Percentiles rank a stretch among this genome's conserved stretches.
Conservation (phyloP, 2,113 vertebrate species). For the Rynchops niger region DNA sequence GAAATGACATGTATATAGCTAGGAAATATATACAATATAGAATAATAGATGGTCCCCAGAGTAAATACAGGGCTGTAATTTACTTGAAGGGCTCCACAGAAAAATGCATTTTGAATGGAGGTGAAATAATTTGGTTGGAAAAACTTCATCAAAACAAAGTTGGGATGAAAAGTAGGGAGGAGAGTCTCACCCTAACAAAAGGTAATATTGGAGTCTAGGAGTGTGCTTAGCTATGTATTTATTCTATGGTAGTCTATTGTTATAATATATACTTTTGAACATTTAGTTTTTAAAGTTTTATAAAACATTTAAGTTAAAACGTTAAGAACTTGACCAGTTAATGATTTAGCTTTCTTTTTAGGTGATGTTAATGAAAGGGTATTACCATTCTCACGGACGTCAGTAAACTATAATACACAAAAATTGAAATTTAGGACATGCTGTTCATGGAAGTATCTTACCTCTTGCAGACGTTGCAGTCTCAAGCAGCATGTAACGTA, state of each 20-base stretch:
- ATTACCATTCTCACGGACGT: constrained; percentile 13
- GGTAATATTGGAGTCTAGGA: not conserved
- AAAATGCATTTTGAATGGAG: not conserved
- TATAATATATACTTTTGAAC: constrained; percentile 54
- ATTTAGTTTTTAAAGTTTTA: constrained; percentile 57
- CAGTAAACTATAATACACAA: not conserved
- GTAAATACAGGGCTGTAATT: constrained; percentile 45
- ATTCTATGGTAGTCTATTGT: constrained; percentile 60
- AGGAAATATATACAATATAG: constrained; percentile 42
- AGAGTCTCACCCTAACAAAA: not conserved
- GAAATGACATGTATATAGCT: constrained; percentile 69
- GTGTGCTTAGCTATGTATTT: constrained; percentile 50
- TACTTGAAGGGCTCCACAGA: not conserved
- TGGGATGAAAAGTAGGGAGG: not conserved
- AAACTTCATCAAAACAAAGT: not conserved
- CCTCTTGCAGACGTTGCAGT: not conserved
- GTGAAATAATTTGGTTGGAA: not conserved
- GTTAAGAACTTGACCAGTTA: constrained; percentile 35
- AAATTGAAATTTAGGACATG: not conserved
- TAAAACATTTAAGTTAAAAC: constrained; percentile 43
- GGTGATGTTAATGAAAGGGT: constrained; percentile 11
- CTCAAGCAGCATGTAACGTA: not conserved
- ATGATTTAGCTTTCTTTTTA: constrained; percentile 35
- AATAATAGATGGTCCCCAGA: constrained; percentile 45
- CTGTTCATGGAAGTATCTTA: not conserved